Percentiles rank a stretch among this genome's conserved stretches.
Evolutionary conservation across 30 jellyfish, hydroid and myxozoan species (phyloP).

Genomic region (Cassiopea xamachana): DNA sequence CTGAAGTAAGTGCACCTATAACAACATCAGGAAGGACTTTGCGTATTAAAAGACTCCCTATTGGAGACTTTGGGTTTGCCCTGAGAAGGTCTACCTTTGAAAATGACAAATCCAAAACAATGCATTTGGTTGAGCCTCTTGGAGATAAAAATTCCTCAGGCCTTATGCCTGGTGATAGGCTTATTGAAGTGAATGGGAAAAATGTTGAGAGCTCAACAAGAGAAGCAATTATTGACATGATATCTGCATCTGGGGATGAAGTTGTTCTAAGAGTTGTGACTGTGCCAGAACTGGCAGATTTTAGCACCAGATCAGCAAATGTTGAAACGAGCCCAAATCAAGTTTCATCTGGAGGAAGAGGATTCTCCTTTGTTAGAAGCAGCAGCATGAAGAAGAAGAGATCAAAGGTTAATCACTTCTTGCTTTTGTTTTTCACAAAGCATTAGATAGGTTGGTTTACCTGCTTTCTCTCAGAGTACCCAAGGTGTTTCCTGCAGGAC

Average conservation of each 20-base stretch:
- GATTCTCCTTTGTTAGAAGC: constrained; percentile 73
- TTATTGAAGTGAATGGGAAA: constrained; percentile 86
- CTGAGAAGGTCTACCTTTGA: constrained; percentile 76
- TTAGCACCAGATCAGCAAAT: constrained; percentile 74
- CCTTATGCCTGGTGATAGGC: constrained; percentile 92
- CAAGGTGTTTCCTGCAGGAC: too few species aligned
- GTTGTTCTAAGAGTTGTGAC: constrained; percentile 82
- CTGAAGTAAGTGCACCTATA: constrained; percentile 56
- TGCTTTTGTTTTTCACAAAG: background rate
- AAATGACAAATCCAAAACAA: constrained; percentile 46
- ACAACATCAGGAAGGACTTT: constrained; percentile 68
- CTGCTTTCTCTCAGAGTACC: too few species aligned
- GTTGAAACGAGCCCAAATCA: constrained; percentile 36
- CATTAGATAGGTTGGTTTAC: too few species aligned
- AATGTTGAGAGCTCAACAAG: constrained; percentile 77
- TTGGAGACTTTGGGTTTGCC: constrained; percentile 94
- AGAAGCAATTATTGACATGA: constrained; percentile 81
- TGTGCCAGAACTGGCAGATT: constrained; percentile 91
- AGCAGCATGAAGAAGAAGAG: constrained; percentile 71
- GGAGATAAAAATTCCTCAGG: constrained; percentile 75
- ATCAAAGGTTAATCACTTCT: constrained; percentile 56
- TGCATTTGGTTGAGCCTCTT: constrained; percentile 84
- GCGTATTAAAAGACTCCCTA: constrained; percentile 60
- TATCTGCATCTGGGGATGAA: constrained; percentile 86
- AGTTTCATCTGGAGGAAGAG: constrained; percentile 68